Evolutionary conservation across 2,888 invertebrate genomes (phyloP).

Genomic region (Tetrapedia diversipes): DNA sequence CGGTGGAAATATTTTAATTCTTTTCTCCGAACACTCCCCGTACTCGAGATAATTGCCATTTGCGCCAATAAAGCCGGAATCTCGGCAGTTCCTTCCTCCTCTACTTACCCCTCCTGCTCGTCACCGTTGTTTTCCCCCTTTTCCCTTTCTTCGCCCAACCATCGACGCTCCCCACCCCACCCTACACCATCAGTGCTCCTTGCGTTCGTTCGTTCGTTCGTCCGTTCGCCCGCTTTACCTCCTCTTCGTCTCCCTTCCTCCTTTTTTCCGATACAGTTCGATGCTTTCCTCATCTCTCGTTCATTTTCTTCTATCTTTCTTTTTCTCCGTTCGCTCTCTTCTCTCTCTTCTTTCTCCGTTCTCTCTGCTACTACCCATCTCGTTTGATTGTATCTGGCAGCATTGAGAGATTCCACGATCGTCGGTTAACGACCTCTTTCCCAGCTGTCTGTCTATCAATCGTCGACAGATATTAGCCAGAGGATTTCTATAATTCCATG

Average conservation of each 20-base stretch:
- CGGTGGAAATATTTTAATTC: conserved; percentile 67
- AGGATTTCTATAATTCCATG: conserved; percentile 48
- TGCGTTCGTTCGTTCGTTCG: conserved; percentile 3
- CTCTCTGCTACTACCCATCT: neutral
- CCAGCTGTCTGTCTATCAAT: conserved; percentile 24
- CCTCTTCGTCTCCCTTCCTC: conserved; percentile 9
- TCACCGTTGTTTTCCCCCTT: conserved; percentile 31
- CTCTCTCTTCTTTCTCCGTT: no score
- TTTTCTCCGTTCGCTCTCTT: neutral
- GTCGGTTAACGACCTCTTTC: conserved; percentile 52
- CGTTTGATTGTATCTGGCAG: conserved; percentile 23
- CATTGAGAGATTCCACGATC: conserved; percentile 33
- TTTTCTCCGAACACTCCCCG: conserved; percentile 56
- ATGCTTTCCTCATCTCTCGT: neutral
- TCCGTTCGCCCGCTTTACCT: neutral
- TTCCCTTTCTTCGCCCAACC: conserved; percentile 5
- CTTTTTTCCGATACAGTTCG: no score
- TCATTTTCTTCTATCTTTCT: conserved; percentile 1
- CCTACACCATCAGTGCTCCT: neutral
- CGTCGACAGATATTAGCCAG: conserved; percentile 39
- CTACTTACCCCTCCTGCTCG: conserved; percentile 18
- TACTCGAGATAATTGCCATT: conserved; percentile 71
- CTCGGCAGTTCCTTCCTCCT: conserved; percentile 40
- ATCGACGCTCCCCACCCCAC: neutral
- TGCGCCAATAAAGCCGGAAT: conserved; percentile 68